Base-by-base conservation (phyloP, 2,113 vertebrate species). In the Malurus cyaneus region DNA sequence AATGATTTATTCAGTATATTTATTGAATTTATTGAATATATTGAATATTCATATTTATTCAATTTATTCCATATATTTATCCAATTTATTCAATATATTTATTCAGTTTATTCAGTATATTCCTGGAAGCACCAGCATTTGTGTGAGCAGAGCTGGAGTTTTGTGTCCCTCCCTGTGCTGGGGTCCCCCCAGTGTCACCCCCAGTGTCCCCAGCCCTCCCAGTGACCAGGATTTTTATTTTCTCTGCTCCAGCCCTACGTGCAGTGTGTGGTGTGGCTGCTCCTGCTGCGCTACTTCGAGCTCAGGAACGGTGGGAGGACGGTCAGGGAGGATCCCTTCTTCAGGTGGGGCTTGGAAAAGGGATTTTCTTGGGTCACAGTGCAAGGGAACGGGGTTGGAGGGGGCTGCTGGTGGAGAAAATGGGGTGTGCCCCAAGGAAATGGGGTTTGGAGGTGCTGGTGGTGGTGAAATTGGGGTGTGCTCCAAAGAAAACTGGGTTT, bases 251-350 rank as follows among this genome's bases (percentile, higher is more conserved):
- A 99, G 99, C 99, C 99, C 7, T 99, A 99, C 16, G 84, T 99
- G 72, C 99, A 99, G 95, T 99, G 98, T 54, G 86, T 98, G 15
- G 14, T 99, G 49, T 98, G 99, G 98, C 97, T 99, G 12, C 97
- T 99, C 89, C 97, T 99, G 6, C 98, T 99, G 24, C 98, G 98
- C 5, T 98, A 98, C 96, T 98, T 99, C 29, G 99, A 99, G 98
- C 97, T 98, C 84, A 98, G 96, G 18, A 98, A 98, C 2, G 98
- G 99, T 74, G 99, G 99, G n/a, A 98, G 98, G 94, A 98, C 96
- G 1, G 89, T 99, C 90, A 98, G 98, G 90, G 98, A 97, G 21
- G 99, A 99, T 92, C 98, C 98, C 5, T 97, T 99, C 95, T 99
- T 99, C 98, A 99, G 99, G 99, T 99, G 62, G 16, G 97, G 89